phyloP scores from a whole-genome alignment of 2,888 invertebrate species.

The Bombyx huttoni region DNA sequence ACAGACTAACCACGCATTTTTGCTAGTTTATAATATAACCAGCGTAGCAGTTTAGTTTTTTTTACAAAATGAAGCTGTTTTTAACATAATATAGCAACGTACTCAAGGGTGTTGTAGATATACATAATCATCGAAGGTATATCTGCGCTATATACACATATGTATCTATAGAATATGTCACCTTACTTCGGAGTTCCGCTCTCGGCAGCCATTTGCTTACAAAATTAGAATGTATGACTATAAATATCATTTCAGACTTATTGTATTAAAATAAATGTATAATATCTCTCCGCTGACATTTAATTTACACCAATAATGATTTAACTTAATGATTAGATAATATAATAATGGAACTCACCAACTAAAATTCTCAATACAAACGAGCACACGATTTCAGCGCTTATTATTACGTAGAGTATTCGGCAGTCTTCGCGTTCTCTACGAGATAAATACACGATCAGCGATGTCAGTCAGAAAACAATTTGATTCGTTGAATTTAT shows the following conservation, averaged over 20 bases:
- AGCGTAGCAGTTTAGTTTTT: too few relatives aligned
- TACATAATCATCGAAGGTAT: neutral
- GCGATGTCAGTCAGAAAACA: conserved; percentile 39
- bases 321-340: conserved; percentile 17
- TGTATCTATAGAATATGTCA: conserved; percentile 38
- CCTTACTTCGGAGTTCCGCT: conserved; percentile 38
- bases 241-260: conserved; percentile 32
- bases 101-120: neutral
- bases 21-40: too few relatives aligned
- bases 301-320: neutral
- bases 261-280: conserved; percentile 1
- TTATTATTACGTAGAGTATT: conserved; percentile 71
- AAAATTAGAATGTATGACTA: conserved; percentile 63
- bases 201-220: conserved; percentile 72
- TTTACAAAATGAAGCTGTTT: too few relatives aligned
- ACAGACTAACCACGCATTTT: too few relatives aligned
- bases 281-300: neutral
- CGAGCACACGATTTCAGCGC: conserved; percentile 70
- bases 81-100: too few relatives aligned
- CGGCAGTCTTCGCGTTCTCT: conserved; percentile 55
- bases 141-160: conserved; percentile 15
- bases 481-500: conserved; percentile 55
- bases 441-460: conserved; percentile 51
- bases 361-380: conserved; percentile 49
- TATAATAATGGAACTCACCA: conserved; percentile 53